Base-by-base conservation (phyloP, 2,113 vertebrate genomes). In the Gracilinanus agilis region DNA sequence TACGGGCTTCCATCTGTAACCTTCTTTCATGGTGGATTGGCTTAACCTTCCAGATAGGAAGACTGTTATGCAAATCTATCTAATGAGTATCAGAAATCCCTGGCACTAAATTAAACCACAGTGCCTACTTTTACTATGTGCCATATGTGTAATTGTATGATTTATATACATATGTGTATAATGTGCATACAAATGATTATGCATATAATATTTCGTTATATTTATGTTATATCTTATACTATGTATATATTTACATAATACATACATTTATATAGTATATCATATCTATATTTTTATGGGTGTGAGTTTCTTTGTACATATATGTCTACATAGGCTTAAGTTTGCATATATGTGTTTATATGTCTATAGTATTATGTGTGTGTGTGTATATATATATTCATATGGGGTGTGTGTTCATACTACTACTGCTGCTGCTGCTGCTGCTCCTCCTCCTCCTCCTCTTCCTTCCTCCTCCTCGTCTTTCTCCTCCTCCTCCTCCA, bases 11-110 rank as follows among this genome's bases (percentile, higher is more conserved):
- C 13, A 91, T 61, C 88, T 54, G 8, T 8, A 1, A 34, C 55
- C 90, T 40, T 29, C 29, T 53, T 96, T 96, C 13, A 5, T 49
- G 61, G 67, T 40, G 54, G 25, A 5, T 92, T 92, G 67, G 27
- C 44, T 92, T 53, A 49, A 92, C 58, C 44, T 91, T 97, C 10
- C 3, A 91, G n/a, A 54, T 91, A 29, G 91, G 16, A 83, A 90
- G 40, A 58, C 40, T 25, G 1, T 61, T 95, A 5, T 53, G 25
- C 25, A 58, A 94, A 55, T 16, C 12, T n/a, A 34, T 89, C 83
- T 24, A 90, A 89, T 40, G 67, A 83, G 67, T n/a, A 83, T 83
- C 7, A 40, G 67, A 83, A 83, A 16, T 40, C 67, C n/a, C 67
- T 83, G 67, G 67, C n/a, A 40, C 7, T 23, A 83, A 83, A 83